These are phyloP conservation scores for Mesorhabditis sp. DNA, from an alignment of 2,888 invertebrate genomes.

Conservation along the genomic window DNA sequence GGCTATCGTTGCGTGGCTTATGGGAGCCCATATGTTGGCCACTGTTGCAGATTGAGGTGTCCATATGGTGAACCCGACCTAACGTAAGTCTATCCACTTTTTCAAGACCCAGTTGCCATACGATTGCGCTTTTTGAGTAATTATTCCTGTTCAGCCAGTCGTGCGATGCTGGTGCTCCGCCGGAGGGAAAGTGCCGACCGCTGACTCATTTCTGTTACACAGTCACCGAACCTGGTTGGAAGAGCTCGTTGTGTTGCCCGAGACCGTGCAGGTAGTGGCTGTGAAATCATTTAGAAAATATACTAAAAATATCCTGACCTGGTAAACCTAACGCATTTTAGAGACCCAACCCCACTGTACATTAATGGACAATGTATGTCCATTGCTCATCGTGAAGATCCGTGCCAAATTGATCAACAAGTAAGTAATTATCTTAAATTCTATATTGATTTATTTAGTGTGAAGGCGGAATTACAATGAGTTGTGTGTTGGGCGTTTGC, in stretches of 20 bases:
- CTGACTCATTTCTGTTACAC: conserved; percentile 57
- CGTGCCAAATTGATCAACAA: conserved; percentile 56
- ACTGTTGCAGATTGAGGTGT: conserved; percentile 57
- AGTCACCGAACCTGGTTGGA: conserved; percentile 37
- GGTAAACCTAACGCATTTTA: neutral
- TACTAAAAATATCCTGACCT: neutral
- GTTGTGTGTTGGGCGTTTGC: conserved; percentile 47
- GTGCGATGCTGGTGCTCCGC: conserved; percentile 53
- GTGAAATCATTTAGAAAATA: neutral
- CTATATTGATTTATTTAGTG: conserved; percentile 40
- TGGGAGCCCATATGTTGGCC: conserved; percentile 57
- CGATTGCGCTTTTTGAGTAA: neutral
- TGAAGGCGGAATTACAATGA: conserved; percentile 57
- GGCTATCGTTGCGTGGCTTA: conserved; percentile 55
- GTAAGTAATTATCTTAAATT: conserved; percentile 12
- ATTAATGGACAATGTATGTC: conserved; percentile 55
- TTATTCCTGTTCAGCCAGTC: conserved; percentile 44
- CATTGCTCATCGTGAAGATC: conserved; percentile 56
- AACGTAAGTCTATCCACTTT: conserved; percentile 23
- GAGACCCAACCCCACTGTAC: conserved; percentile 57
- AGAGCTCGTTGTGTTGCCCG: conserved; percentile 2
- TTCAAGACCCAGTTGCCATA: conserved; percentile 4
- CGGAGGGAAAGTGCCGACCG: conserved; percentile 53
- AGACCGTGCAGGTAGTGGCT: neutral
- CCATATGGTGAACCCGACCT: conserved; percentile 57